Percentiles rank a stretch among this genome's conserved stretches.
phyloP scores from a whole-genome alignment of 23 tunicate species.

The Ascidia mentula region DNA sequence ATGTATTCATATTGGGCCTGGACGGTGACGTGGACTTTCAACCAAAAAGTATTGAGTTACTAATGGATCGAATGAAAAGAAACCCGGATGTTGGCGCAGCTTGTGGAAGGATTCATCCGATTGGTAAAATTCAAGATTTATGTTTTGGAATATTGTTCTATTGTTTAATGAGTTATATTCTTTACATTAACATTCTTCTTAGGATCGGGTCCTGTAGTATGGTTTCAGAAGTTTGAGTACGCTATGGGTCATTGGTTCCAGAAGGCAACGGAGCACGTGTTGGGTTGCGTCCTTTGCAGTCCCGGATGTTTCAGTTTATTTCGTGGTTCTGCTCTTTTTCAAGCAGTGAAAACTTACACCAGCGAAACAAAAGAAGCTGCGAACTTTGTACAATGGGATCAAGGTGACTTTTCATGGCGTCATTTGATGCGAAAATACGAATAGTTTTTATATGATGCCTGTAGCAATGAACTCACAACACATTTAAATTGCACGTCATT shows the following conservation, averaged over 20 bases:
- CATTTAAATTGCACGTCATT: neutral
- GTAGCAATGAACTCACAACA: neutral
- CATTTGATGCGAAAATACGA: neutral
- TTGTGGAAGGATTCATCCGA: slow-evolving; percentile 94
- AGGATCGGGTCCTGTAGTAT: slow-evolving; percentile 94
- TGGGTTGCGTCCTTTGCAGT: slow-evolving; percentile 98
- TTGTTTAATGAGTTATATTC: neutral
- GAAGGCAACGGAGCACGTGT: slow-evolving; percentile 98
- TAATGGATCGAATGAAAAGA: slow-evolving; percentile 87
- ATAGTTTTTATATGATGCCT: neutral
- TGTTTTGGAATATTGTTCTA: too few relatives aligned
- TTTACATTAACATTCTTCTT: neutral
- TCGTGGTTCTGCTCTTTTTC: slow-evolving; percentile 72
- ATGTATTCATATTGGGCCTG: slow-evolving; percentile 78
- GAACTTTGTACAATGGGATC: slow-evolving; percentile 94
- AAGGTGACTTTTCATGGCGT: slow-evolving; percentile 33
- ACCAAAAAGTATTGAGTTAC: slow-evolving; percentile 67
- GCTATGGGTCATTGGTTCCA: slow-evolving; percentile 99
- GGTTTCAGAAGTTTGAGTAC: slow-evolving; percentile 98
- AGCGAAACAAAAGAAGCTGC: slow-evolving; percentile 74
- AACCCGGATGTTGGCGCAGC: slow-evolving; percentile 97
- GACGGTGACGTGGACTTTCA: slow-evolving; percentile 99
- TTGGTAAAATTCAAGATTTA: slow-evolving; percentile 31
- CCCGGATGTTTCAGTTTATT: slow-evolving; percentile 99
- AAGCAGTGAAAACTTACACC: slow-evolving; percentile 73